Percentiles rank a stretch among this genome's conserved stretches.
phyloP scores from a whole-genome alignment of 2,888 invertebrate genomes.

The Schrankia costaestrigalis region DNA sequence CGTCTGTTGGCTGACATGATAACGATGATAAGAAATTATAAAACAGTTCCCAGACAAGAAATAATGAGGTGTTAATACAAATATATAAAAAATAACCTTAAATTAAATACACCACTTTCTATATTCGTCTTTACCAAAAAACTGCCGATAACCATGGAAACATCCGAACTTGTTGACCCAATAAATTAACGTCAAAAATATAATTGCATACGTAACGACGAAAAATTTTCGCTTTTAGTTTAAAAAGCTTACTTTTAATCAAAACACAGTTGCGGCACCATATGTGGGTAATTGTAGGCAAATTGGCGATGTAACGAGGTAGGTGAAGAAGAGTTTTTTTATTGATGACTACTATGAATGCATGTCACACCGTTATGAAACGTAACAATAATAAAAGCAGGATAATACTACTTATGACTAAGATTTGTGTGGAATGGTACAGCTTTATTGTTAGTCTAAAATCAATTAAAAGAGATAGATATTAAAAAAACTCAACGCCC shows the following conservation, averaged over 20 bases:
- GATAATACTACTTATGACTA: no score
- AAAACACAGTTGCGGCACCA: conserved; percentile 55
- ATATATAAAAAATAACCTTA: conserved; percentile 1
- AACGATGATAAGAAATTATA: no score
- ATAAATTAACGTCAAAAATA: conserved; percentile 30
- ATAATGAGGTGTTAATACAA: conserved; percentile 10
- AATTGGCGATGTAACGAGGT: conserved; percentile 65
- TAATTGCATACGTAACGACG: conserved; percentile 19
- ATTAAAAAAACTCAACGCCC: no score
- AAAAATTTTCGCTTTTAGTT: conserved; percentile 33
- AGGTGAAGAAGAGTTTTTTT: conserved; percentile 50
- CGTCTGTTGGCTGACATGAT: no score
- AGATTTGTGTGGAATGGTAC: no score
- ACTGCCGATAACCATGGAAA: conserved; percentile 12
- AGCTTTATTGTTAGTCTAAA: no score
- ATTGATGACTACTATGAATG: conserved; percentile 21
- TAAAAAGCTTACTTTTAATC: conserved; percentile 49
- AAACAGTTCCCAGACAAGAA: not conserved
- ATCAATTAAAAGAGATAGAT: no score
- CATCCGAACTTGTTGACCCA: no score
- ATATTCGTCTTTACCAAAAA: conserved; percentile 3
- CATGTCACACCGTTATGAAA: conserved; percentile 40
- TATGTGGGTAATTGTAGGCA: conserved; percentile 68
- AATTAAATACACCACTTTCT: conserved; percentile 1
- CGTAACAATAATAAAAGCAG: not conserved